Evolutionary conservation across 1,140 invertebrate species (phyloP).

Genomic region (Drosophila littoralis): DNA sequence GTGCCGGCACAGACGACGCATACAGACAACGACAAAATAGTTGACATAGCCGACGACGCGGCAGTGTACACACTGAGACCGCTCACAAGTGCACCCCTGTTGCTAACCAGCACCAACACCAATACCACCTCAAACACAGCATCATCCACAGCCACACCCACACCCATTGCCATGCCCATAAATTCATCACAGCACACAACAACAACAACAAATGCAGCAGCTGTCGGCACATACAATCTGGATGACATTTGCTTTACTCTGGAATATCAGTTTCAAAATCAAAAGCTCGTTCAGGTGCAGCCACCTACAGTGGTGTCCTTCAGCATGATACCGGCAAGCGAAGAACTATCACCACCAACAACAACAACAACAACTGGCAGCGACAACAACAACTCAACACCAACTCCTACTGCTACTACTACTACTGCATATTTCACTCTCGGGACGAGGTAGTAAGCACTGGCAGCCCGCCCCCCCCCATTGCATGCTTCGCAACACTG

Average conservation of each 20-base stretch:
- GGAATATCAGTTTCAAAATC: constrained; percentile 79
- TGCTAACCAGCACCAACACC: constrained; percentile 43
- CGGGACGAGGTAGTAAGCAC: constrained; percentile 70
- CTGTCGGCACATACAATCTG: constrained; percentile 60
- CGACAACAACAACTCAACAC: constrained; percentile 33
- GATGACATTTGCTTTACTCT: constrained; percentile 79
- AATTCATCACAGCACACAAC: constrained; percentile 36
- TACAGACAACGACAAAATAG: constrained; percentile 11
- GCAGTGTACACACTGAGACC: constrained; percentile 47
- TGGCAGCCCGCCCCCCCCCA: constrained; percentile 20
- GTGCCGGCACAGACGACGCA: constrained; percentile 29
- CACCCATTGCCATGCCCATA: constrained; percentile 43
- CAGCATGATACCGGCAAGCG: constrained; percentile 50
- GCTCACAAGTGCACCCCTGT: constrained; percentile 43
- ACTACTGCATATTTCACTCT: constrained; percentile 66
- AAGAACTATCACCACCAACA: constrained; percentile 24
- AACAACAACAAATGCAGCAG: constrained; percentile 47
- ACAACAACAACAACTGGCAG: constrained; percentile 20
- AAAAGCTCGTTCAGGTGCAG: constrained; percentile 79
- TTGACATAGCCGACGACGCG: constrained; percentile 37
- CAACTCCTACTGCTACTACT: constrained; percentile 47
- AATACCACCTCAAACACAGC: constrained; percentile 5
- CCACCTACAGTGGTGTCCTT: constrained; percentile 73
- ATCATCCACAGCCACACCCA: constrained; percentile 41
- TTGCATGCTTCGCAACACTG: constrained; percentile 38